Percentiles rank a stretch among this genome's conserved stretches.
These are phyloP conservation scores for Melieria crassipennis DNA, from an alignment of 2,888 invertebrate genomes.

Conservation along the genomic window DNA sequence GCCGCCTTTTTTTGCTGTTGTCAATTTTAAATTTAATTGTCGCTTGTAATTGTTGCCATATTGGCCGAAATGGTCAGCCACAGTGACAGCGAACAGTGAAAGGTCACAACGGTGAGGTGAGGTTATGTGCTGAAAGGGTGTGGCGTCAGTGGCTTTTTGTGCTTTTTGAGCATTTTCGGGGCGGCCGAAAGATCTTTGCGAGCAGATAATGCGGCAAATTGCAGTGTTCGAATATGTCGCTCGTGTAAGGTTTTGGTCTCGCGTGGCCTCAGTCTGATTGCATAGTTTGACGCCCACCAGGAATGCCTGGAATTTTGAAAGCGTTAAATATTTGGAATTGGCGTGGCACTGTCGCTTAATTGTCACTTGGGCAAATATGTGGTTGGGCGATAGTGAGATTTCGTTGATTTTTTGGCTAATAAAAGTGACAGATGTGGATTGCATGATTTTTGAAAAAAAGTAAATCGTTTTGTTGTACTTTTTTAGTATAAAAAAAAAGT, in stretches of 20 bases:
- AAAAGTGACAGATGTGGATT: no score
- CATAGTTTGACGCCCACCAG: slow-evolving; percentile 51
- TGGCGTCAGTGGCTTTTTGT: not conserved
- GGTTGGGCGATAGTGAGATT: no score
- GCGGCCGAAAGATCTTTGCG: slow-evolving; percentile 12
- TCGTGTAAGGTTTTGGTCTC: slow-evolving; percentile 38
- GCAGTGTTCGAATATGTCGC: slow-evolving; percentile 54
- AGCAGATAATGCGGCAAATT: slow-evolving; percentile 45
- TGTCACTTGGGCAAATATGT: no score
- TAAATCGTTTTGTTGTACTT: no score
- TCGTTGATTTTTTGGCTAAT: no score
- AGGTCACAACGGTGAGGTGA: not conserved
- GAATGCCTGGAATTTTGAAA: slow-evolving; percentile 46
- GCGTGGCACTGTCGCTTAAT: not conserved
- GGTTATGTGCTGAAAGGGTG: not conserved
- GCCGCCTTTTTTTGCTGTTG: slow-evolving; percentile 2
- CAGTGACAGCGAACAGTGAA: no score
- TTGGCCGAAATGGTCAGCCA: not conserved
- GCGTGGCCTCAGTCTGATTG: slow-evolving; percentile 27
- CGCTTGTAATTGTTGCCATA: slow-evolving; percentile 31
- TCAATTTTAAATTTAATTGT: slow-evolving; percentile 32
- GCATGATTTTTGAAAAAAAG: no score
- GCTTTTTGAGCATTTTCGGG: not conserved
- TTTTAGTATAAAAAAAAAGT: no score
- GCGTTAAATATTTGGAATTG: slow-evolving; percentile 27